These are phyloP conservation scores for Heterohyrax brucei DNA, from an alignment of 2,797 vertebrate genomes.

Conservation along the genomic window DNA sequence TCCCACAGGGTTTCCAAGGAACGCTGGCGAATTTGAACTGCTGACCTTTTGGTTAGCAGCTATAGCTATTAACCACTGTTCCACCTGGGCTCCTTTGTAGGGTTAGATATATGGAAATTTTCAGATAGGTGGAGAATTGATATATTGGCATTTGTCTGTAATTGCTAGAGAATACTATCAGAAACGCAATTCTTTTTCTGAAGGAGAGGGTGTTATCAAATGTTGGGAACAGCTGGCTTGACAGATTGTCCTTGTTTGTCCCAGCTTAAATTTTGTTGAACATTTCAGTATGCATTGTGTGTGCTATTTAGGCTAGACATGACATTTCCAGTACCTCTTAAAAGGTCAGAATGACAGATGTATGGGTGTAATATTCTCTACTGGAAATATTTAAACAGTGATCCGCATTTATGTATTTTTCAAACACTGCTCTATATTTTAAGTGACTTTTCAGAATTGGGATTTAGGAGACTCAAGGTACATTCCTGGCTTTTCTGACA, in stretches of 20 bases:
- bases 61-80: too few relatives aligned
- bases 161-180: conserved; percentile 33
- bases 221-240: conserved; percentile 75
- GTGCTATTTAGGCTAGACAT: conserved; percentile 70
- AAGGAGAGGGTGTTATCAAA: conserved; percentile 25
- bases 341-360: conserved; percentile 82
- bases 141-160: conserved; percentile 36
- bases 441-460: conserved; percentile 35
- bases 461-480: neutral
- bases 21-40: too few relatives aligned
- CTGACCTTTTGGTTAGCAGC: too few relatives aligned
- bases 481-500: neutral
- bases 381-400: conserved; percentile 71
- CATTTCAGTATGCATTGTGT: neutral
- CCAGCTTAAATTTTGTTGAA: conserved; percentile 69
- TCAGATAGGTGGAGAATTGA: conserved; percentile 39
- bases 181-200: conserved; percentile 58
- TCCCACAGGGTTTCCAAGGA: too few relatives aligned
- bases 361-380: conserved; percentile 57
- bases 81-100: neutral
- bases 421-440: conserved; percentile 38
- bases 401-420: conserved; percentile 30
- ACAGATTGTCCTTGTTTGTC: conserved; percentile 75
- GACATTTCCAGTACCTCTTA: conserved; percentile 68
- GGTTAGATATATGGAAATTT: neutral